phyloP scores from a whole-genome alignment of 2,113 vertebrate species.

The Nerophis ophidion region DNA sequence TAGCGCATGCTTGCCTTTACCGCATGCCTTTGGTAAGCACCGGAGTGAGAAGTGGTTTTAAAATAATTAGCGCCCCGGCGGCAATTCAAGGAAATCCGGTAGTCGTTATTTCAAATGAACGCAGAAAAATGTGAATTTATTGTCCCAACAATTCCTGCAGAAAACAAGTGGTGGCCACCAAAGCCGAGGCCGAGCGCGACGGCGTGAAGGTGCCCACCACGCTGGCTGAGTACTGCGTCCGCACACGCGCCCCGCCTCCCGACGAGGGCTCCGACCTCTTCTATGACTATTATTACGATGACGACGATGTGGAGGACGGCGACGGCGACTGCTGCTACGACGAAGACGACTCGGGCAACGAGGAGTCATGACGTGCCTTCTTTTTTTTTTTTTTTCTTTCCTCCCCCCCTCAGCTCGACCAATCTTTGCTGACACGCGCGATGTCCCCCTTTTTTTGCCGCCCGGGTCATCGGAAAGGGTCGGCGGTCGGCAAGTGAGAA shows the following conservation, averaged over 20 bases:
- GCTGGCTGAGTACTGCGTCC: conserved; percentile 91
- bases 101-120: not conserved
- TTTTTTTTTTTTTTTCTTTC: not conserved
- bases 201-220: conserved; percentile 95
- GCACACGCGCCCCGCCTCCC: conserved; percentile 81
- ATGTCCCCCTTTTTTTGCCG: conserved; percentile 19
- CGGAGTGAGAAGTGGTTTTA: too few relatives aligned
- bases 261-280: conserved; percentile 93
- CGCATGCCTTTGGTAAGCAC: too few relatives aligned
- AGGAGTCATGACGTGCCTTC: conserved; percentile 85
- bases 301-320: conserved; percentile 79
- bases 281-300: conserved; percentile 93
- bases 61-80: too few relatives aligned
- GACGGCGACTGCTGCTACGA: conserved; percentile 84
- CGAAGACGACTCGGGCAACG: conserved; percentile 87
- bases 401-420: not conserved
- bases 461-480: conserved; percentile 43
- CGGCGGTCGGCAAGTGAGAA: conserved; percentile 43
- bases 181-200: conserved; percentile 87
- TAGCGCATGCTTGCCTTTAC: too few relatives aligned
- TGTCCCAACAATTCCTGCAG: conserved; percentile 46
- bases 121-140: not conserved
- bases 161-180: conserved; percentile 93
- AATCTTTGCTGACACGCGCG: conserved; percentile 33
- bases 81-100: too few relatives aligned